Percentiles rank a stretch among this genome's conserved stretches.
Evolutionary conservation across 2,113 vertebrate genomes (phyloP).

Genomic region (Rhinopithecus roxellana): DNA sequence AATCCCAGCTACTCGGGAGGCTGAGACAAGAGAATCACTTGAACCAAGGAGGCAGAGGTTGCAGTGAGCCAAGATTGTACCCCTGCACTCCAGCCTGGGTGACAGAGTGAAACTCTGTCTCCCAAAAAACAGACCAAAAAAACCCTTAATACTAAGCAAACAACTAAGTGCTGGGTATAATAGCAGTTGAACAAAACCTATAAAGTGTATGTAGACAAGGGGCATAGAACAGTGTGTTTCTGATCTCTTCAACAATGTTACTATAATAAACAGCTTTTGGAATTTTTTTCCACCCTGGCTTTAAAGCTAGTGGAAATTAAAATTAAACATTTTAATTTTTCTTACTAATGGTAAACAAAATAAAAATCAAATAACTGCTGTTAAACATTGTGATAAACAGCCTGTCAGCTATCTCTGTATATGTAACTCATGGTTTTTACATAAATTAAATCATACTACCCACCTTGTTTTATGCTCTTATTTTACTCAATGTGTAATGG

Average conservation of each 20-base stretch:
- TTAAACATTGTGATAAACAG: not conserved
- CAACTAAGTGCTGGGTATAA: not conserved
- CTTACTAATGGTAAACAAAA: not conserved
- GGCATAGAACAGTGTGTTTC: not conserved
- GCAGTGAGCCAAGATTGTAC: too few relatives aligned
- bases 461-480: not conserved
- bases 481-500: not conserved
- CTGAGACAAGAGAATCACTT: too few relatives aligned
- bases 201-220: not conserved
- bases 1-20: too few relatives aligned
- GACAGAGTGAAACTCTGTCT: too few relatives aligned
- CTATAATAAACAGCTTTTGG: not conserved
- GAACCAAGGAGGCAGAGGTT: too few relatives aligned
- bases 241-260: not conserved
- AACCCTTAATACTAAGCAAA: too few relatives aligned
- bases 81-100: too few relatives aligned
- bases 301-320: not conserved
- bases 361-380: constrained; percentile 1
- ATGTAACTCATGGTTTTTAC: not conserved
- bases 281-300: not conserved
- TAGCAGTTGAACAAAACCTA: not conserved
- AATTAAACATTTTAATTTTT: not conserved
- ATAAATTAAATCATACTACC: not conserved
- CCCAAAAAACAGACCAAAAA: too few relatives aligned
- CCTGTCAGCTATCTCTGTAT: not conserved